Evolutionary conservation across 1,140 invertebrate species (phyloP), one percentile per base, ranked within the genome.

Genomic region (Pseudomyrmex concolor): DNA sequence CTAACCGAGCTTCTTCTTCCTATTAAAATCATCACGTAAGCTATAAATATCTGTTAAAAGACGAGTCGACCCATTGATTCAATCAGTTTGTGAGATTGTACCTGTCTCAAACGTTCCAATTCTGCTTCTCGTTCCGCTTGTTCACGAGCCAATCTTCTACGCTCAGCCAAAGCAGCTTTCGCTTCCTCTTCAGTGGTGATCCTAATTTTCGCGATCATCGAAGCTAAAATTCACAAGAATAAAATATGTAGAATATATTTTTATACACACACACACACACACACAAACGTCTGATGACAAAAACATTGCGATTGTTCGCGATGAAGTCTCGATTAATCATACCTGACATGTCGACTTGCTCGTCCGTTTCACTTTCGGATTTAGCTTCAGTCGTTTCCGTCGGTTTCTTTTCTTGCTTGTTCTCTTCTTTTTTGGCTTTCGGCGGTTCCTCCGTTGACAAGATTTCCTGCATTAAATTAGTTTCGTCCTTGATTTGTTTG

Each of bases 171-270:
- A 50, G 97, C 97, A 43, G 97, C 97, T 94, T 98, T 98, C 17
- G 97, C 97, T 94, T 98, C 96, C 93, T 97, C 97, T 94, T 98
- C 97, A 1, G 97, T 98, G 8, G 96, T 97, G 84, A 98, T 98
- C 82, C 96, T 94, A 15, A 94, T 94, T 81, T 96, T 97, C 1
- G 96, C 95, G 84, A 96, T 96, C 96, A 97, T 96, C 7, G 97
- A 97, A 72, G 96, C 96, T 96, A 88, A 0, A 12, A 78, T 57
- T 68, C 34, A 48, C 68, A 19, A 4, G 34, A 78, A 80, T 83
- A 76, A 67, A 73, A 74, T 34, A 34, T 34, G 34, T 34, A 5
- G 34, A 7, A 34, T 34, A 34, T 34, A 34, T 34, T 34, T n/a
- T n/a, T n/a, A 34, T 34, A 34, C 25, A 34, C 25, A 34, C 5